Evolutionary conservation across 2,113 vertebrate species (phyloP).

Genomic region (Scomber japonicus): DNA sequence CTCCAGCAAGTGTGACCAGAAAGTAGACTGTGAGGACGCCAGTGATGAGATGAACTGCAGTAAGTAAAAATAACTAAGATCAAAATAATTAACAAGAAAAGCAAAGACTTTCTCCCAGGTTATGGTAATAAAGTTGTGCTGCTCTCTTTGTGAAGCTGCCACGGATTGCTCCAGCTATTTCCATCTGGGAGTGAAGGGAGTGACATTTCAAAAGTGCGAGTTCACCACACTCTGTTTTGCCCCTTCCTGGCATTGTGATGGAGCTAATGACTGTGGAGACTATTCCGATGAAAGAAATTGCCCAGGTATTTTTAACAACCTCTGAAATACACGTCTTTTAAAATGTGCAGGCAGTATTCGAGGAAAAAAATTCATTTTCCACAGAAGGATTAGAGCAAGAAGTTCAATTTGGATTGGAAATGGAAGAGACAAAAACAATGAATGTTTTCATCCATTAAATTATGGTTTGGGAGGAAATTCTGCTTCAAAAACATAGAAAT

Average conservation of each 20-base stretch:
- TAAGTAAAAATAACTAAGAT: conserved; percentile 79
- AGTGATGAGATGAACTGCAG: conserved; percentile 98
- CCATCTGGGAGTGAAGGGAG: conserved; percentile 93
- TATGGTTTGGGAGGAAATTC: conserved; percentile 26
- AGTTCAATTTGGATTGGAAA: conserved; percentile 16
- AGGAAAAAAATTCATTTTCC: conserved; percentile 1
- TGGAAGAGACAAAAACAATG: conserved; percentile 17
- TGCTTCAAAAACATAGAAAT: conserved; percentile 26
- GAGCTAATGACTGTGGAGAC: conserved; percentile 96
- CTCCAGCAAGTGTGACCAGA: conserved; percentile 96
- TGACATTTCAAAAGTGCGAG: conserved; percentile 93
- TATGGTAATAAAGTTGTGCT: background rate
- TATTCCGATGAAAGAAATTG: conserved; percentile 95
- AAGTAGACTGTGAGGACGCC: conserved; percentile 93
- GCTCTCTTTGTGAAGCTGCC: conserved; percentile 81
- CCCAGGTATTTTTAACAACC: conserved; percentile 86
- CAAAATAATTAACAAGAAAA: background rate
- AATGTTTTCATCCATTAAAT: conserved; percentile 44
- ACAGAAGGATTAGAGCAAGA: conserved; percentile 9
- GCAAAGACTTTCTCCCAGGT: background rate
- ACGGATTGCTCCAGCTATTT: conserved; percentile 98
- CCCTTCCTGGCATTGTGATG: conserved; percentile 92
- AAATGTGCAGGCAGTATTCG: background rate
- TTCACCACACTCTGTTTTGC: conserved; percentile 94
- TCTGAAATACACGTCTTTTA: conserved; percentile 16